These are phyloP conservation scores for Solea solea DNA, from an alignment of 2,113 vertebrate species.

Conservation along the genomic window DNA sequence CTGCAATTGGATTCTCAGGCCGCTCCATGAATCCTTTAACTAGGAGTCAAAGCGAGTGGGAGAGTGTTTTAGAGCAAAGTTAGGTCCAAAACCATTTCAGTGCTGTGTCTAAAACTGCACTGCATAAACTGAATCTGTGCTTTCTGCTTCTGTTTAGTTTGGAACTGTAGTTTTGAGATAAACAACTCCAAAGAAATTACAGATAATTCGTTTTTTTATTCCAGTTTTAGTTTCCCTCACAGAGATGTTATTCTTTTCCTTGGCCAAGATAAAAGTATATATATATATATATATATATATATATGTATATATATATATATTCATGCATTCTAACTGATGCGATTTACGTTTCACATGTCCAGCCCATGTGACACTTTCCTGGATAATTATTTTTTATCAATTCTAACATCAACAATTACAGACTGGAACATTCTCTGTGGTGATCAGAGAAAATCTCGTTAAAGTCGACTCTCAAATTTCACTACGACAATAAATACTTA, in stretches of 20 bases:
- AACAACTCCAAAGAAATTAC: too few relatives aligned
- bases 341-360: background rate
- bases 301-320: too few relatives aligned
- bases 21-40: constrained; percentile 84
- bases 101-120: background rate
- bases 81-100: background rate
- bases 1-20: constrained; percentile 78
- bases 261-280: too few relatives aligned
- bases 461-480: too few relatives aligned
- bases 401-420: too few relatives aligned
- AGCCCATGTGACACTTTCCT: background rate
- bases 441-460: too few relatives aligned
- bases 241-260: too few relatives aligned
- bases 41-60: constrained; percentile 51
- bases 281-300: too few relatives aligned
- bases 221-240: too few relatives aligned
- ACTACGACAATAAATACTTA: too few relatives aligned
- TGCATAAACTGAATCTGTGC: background rate
- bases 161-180: background rate
- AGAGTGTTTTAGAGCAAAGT: background rate
- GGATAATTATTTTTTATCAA: background rate
- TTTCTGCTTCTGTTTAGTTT: background rate
- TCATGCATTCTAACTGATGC: background rate
- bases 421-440: too few relatives aligned
- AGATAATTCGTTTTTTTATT: too few relatives aligned